Conservation (phyloP, 2,888 invertebrate genomes). For the Euplexia lucipara region DNA sequence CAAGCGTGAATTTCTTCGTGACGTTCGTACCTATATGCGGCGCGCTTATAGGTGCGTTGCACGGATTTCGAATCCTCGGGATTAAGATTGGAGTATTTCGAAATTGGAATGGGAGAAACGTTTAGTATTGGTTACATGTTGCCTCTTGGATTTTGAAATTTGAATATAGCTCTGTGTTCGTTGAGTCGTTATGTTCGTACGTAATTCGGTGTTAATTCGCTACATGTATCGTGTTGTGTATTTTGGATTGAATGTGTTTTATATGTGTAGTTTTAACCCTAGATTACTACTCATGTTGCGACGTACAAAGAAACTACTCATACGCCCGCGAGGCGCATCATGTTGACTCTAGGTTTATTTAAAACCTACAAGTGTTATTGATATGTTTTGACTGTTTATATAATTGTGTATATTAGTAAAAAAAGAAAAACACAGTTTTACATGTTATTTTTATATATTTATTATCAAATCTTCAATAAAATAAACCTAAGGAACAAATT, state of each 20-base stretch:
- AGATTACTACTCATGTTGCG: no score
- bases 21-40: slow-evolving; percentile 11
- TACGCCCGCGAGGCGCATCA: no score
- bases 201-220: slow-evolving; percentile 24
- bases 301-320: no score
- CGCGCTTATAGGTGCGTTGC: slow-evolving; percentile 41
- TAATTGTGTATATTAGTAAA: no score
- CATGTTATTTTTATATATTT: no score
- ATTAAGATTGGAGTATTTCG: slow-evolving; percentile 44
- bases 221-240: neutral
- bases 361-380: no score
- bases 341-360: no score
- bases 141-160: slow-evolving; percentile 29
- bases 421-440: no score
- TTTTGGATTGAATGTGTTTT: slow-evolving; percentile 9
- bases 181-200: slow-evolving; percentile 13
- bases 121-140: slow-evolving; percentile 15
- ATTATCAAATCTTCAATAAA: no score
- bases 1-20: slow-evolving; percentile 27
- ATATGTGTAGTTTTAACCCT: no score
- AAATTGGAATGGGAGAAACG: slow-evolving; percentile 26
- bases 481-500: no score
- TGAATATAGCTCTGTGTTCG: slow-evolving; percentile 19
- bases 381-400: no score
- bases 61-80: slow-evolving; percentile 33